Evolutionary conservation across 2,888 invertebrate genomes (phyloP), one percentile per base, ranked within the genome.

Genomic region (Belgica antarctica): DNA sequence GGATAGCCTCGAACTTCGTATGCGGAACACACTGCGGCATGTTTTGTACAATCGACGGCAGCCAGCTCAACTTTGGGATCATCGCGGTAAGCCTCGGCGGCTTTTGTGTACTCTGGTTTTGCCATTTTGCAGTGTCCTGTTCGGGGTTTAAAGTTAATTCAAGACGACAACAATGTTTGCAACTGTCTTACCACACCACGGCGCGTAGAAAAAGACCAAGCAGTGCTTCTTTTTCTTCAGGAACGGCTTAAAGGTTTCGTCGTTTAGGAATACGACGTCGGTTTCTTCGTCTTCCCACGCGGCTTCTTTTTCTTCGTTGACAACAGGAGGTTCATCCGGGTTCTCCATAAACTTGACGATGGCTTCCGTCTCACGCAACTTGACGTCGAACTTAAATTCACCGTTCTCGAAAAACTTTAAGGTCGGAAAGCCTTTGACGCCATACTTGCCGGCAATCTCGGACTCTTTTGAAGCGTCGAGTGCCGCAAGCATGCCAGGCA

Each of bases 101-200:
- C 93, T 27, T 82, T 83, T 61, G 84, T 85, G 76, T 87, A 89
- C 76, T 90, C 92, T 0, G 94, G 93, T 78, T 94, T 94, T 0
- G 92, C 87, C 75, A 85, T 87, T 77, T 94, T 94, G 77, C 94
- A 94, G 78, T 94, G 93, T 0, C n/a, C n/a, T n/a, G n/a, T n/a
- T n/a, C n/a, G n/a, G n/a, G n/a, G n/a, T n/a, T n/a, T n/a, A n/a
- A n/a, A n/a, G n/a, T n/a, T n/a, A n/a, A n/a, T n/a, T n/a, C n/a
- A n/a, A n/a, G n/a, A n/a, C n/a, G n/a, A n/a, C n/a, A n/a, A n/a
- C n/a, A n/a, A n/a, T n/a, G n/a, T n/a, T n/a, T n/a, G n/a, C n/a
- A n/a, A n/a, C n/a, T n/a, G n/a, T n/a, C n/a, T n/a, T n/a, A n/a
- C 93, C 93, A 78, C 94, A 94, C 94, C 94, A 95, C 10, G 94